Percentiles rank a stretch among this genome's conserved stretches.
Evolutionary conservation across 2,797 vertebrate genomes (phyloP).

Genomic region (Anguilla megastoma): DNA sequence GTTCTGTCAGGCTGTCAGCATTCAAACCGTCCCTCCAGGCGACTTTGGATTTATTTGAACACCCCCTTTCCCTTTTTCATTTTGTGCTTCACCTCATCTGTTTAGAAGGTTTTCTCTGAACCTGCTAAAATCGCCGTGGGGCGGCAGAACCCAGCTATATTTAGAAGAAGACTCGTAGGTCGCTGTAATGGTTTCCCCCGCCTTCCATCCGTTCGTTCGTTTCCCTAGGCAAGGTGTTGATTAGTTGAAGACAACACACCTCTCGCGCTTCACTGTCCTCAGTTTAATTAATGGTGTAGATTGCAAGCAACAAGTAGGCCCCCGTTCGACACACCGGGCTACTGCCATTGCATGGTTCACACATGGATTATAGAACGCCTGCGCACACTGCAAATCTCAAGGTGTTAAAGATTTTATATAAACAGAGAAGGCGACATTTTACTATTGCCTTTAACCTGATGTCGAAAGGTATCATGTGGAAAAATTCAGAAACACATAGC

Average conservation of each 20-base stretch:
- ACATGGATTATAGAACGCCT: neutral
- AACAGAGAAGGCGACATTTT: neutral
- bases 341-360: neutral
- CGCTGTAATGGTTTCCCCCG: neutral
- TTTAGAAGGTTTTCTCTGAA: neutral
- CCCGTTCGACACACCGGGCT: neutral
- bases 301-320: neutral
- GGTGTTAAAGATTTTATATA: neutral
- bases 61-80: neutral
- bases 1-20: neutral
- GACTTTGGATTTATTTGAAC: neutral
- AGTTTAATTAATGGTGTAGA: neutral
- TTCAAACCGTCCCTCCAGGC: neutral
- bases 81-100: slow-evolving; percentile 13
- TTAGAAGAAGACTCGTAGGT: slow-evolving; percentile 3
- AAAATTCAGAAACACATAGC: neutral
- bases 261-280: neutral
- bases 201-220: neutral
- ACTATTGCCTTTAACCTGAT: neutral
- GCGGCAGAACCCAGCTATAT: neutral
- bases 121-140: neutral
- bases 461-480: neutral
- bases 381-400: neutral
- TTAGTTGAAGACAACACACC: neutral
- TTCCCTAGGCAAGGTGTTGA: neutral